Base-by-base conservation (phyloP, 2,888 invertebrate genomes). In the Sipha maydis region DNA sequence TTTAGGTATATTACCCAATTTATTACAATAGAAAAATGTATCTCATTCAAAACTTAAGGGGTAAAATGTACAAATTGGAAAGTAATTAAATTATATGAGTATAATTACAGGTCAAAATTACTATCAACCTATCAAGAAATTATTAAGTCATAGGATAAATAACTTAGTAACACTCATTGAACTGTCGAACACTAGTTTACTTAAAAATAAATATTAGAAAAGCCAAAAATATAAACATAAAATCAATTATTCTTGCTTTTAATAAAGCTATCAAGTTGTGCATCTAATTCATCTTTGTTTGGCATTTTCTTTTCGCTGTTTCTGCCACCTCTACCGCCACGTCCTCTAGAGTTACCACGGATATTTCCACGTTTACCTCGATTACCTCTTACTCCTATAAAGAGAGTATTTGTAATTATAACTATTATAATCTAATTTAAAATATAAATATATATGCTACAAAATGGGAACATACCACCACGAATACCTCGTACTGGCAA, bases 281-380 rank as follows among this genome's bases (percentile, higher is more conserved):
- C 88, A 82, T 88, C 88, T 61, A 88, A 21, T 82, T 88, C 88
- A 67, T 88, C 88, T 76, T 88, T 88, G 48, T 88, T 82, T 41
- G 88, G 88, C 25, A 41, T 41, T 19, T 88, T 88, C 67, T 76
- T 88, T n/a, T 82, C 82, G 48, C 3, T 75, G 38, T 90, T 90
- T 89, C 90, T 90, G 41, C 91, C 90, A 14, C 91, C 91, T 77
- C 91, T 91, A 34, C 92, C 91, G n/a, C 92, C 91, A 83, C 85
- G 48, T 83, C 86, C 89, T 83, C 89, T 80, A 8, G 61, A 28
- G 31, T 31, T 80, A 1, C 88, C 88, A 7, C 88, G 88, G 11
- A 11, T 85, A 48, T 31, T 82, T 48, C 80, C 80, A 9, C 84
- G 84, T 41, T 67, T 80, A 48, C 82, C 82, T 0, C 88, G 88